Evolutionary conservation across 2,888 invertebrate species (phyloP), one percentile per base, ranked within the genome.

Genomic region (Mellilla xanthometata): DNA sequence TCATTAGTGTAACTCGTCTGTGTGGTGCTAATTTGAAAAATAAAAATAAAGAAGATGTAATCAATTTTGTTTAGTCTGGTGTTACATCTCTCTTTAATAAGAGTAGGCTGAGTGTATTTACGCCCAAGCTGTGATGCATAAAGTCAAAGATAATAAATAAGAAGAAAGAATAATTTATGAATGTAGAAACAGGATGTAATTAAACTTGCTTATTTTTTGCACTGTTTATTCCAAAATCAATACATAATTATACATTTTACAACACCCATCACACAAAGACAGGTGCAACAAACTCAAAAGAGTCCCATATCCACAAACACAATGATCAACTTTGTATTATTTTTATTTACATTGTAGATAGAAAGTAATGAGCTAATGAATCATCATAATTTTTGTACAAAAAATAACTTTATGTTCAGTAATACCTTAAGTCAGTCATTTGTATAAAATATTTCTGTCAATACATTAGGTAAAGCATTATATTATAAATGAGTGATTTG

Each of bases 291-390:
- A 58, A 43, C 27, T 54, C 31, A 36, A 34, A 41, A 41, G 23
- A 19, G 61, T 64, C 76, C 76, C 74, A 72, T 72, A 78, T 72
- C 69, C 72, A 77, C 59, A 76, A 71, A 67, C 60, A 64, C 56
- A 48, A 19, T 45, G 60, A 60, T 58, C 56, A 54, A 60, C 62
- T 68, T 67, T 70, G 68, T 70, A 68, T 61, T 40, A 56, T 60
- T 54, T 71, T 72, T 84, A 83, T 82, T 76, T 82, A 86, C 83
- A 83, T 78, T 79, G 74, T 77, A 26, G 22, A 83, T 78, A 78
- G 73, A 76, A 26, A 12, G 31, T 40, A 78, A 73, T 76, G 65
- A 73, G 2, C 6, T 6, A 3, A 19, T 61, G 56, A 62, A 65
- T 61, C 58, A 68, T 64, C 40, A 46, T 5, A 44, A 31, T n/a